phyloP scores from a whole-genome alignment of 2,797 vertebrate species.

The Halcyon chelicuti region DNA sequence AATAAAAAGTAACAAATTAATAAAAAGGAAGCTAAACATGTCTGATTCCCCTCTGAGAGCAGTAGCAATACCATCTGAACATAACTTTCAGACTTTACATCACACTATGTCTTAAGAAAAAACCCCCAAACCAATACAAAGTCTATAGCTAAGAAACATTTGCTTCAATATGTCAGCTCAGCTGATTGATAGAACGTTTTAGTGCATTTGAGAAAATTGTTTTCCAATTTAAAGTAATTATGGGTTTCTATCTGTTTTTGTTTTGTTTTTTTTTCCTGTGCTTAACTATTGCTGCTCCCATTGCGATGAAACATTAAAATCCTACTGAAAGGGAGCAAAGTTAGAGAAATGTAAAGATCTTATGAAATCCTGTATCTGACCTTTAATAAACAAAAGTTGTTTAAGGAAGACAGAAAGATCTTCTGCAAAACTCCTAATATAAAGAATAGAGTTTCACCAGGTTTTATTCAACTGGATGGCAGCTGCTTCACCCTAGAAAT shows the following conservation, averaged over 20 bases:
- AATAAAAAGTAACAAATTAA: neutral
- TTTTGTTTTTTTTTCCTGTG: neutral
- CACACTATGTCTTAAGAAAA: neutral
- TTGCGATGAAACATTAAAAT: neutral
- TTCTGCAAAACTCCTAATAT: neutral
- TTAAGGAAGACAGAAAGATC: neutral
- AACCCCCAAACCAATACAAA: neutral
- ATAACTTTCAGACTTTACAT: neutral
- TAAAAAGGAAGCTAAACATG: neutral
- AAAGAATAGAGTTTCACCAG: neutral
- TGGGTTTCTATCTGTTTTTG: too few species aligned
- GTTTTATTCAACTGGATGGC: neutral
- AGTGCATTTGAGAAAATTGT: neutral
- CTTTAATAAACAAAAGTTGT: neutral
- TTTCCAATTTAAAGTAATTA: neutral
- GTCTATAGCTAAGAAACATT: neutral
- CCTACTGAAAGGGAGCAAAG: neutral
- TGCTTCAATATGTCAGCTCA: neutral
- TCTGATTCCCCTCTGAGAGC: neutral
- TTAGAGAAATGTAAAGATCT: neutral
- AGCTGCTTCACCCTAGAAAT: neutral
- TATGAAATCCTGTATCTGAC: neutral
- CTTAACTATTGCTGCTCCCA: neutral
- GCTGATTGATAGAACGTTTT: neutral
- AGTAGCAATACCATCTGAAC: neutral